These are phyloP conservation scores for Hydrochoerus hydrochaeris DNA, from an alignment of 2,113 vertebrate genomes.

Conservation along the genomic window DNA sequence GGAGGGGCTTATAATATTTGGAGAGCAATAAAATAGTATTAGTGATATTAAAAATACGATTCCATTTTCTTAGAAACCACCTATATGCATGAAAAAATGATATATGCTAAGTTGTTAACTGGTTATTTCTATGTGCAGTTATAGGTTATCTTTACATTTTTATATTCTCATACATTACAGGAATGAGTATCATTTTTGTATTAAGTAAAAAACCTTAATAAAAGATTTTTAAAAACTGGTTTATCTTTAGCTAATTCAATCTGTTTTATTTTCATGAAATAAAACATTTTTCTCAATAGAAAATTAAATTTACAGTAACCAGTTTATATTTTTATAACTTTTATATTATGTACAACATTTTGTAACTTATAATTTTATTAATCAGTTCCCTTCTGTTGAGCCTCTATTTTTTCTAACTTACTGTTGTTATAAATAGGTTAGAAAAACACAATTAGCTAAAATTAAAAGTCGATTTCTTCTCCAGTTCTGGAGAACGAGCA, in stretches of 20 bases:
- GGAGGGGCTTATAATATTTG: not conserved
- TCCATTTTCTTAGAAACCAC: not conserved
- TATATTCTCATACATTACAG: not conserved
- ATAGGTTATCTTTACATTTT: slow-evolving; percentile 38
- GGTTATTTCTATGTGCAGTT: not conserved
- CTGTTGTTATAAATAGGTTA: not conserved
- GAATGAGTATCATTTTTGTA: slow-evolving; percentile 16
- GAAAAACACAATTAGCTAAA: not conserved
- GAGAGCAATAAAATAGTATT: not conserved
- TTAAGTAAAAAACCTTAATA: not conserved
- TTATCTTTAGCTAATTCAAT: slow-evolving; percentile 42
- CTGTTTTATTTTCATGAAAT: slow-evolving; percentile 42
- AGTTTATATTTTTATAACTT: slow-evolving; percentile 47
- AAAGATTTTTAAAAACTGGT: slow-evolving; percentile 8
- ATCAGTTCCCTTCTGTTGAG: not conserved
- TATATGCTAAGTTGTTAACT: not conserved
- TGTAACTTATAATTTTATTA: slow-evolving; percentile 17
- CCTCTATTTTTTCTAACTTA: slow-evolving; percentile 23
- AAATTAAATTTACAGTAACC: slow-evolving; percentile 30
- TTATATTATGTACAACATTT: not conserved
- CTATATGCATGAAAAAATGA: not conserved
- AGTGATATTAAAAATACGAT: not conserved
- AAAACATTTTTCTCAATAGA: slow-evolving; percentile 37
- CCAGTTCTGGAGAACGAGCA: slow-evolving; percentile 8
- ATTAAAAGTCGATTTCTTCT: not conserved